These are phyloP conservation scores for Melanchra persicariae DNA, from an alignment of 2,888 invertebrate species.

Conservation along the genomic window DNA sequence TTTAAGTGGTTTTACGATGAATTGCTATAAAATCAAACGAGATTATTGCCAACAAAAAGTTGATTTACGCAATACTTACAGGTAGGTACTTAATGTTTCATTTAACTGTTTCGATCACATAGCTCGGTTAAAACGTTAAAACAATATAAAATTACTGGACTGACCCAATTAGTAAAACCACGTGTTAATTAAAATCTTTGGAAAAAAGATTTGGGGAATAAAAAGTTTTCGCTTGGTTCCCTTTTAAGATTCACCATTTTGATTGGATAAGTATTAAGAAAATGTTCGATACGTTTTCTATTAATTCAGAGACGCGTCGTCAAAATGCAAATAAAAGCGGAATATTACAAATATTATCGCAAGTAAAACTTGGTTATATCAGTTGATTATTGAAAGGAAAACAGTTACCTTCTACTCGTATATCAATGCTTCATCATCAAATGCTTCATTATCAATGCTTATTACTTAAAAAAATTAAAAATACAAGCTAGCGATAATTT, in stretches of 20 bases:
- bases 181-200: background rate
- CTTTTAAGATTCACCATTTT: conserved; percentile 12
- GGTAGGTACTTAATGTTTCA: too few species aligned
- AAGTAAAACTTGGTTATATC: conserved; percentile 11
- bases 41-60: conserved; percentile 23
- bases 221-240: background rate
- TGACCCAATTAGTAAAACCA: conserved; percentile 15
- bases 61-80: conserved; percentile 19
- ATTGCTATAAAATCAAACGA: conserved; percentile 51
- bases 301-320: conserved; percentile 10
- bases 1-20: conserved; percentile 37
- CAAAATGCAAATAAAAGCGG: conserved; percentile 7
- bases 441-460: too few species aligned
- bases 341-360: conserved; percentile 3
- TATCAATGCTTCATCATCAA: too few species aligned
- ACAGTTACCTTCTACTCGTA: background rate
- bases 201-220: background rate
- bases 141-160: background rate
- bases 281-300: background rate
- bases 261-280: background rate
- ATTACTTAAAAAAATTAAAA: too few species aligned
- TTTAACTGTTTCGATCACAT: background rate
- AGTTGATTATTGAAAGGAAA: conserved; percentile 1
- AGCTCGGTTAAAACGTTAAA: conserved; percentile 24
- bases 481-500: too few species aligned